phyloP scores from a whole-genome alignment of 2,113 vertebrate species.

The Ochotona curzoniae region DNA sequence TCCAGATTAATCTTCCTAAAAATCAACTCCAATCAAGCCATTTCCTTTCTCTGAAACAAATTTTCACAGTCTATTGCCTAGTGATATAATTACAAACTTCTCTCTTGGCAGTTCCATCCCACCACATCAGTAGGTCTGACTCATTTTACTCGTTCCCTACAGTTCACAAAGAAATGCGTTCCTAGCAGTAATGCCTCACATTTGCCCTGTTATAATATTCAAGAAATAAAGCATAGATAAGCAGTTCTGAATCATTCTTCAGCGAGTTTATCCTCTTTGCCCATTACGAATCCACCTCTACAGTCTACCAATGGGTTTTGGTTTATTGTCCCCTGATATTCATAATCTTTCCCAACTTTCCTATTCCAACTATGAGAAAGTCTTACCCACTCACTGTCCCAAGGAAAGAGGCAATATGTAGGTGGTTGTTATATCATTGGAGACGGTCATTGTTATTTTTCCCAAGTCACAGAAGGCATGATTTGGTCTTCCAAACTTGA shows the following conservation, averaged over 20 bases:
- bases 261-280: background rate
- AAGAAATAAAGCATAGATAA: background rate
- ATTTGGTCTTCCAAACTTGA: background rate
- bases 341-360: background rate
- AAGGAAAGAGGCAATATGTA: background rate
- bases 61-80: constrained; percentile 47
- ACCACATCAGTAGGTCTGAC: background rate
- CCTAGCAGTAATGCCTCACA: background rate
- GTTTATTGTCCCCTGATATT: background rate
- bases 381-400: background rate
- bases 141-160: constrained; percentile 6
- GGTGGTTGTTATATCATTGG: background rate
- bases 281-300: background rate
- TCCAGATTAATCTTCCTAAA: constrained; percentile 68
- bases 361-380: background rate
- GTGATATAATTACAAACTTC: constrained; percentile 51
- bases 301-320: background rate
- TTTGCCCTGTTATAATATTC: background rate
- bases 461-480: background rate
- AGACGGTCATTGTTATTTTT: background rate
- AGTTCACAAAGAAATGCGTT: background rate
- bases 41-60: constrained; percentile 36
- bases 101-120: background rate
- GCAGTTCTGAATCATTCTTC: background rate
- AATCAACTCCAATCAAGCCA: constrained; percentile 53